Evolutionary conservation across 2,888 invertebrate genomes (phyloP).

Genomic region (Lissocephala sabroskyi): DNA sequence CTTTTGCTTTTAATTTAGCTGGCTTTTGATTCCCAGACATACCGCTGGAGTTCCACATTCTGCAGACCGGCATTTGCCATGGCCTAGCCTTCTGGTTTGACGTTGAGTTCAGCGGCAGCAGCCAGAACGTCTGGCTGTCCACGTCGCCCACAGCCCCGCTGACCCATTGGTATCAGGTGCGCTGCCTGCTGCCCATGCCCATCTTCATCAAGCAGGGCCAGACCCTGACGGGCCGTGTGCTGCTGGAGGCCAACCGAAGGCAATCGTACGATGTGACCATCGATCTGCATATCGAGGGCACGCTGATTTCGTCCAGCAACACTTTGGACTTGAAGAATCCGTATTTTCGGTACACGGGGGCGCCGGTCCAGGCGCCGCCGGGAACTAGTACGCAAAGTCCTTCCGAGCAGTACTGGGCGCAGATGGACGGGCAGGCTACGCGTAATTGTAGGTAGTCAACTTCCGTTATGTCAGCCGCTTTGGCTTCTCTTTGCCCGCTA

Average conservation of each 20-base stretch:
- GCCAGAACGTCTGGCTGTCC: constrained; percentile 95
- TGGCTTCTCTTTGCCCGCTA: background rate
- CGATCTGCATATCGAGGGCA: constrained; percentile 91
- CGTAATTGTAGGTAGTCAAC: constrained; percentile 61
- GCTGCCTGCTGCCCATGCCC: constrained; percentile 94
- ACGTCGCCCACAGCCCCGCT: constrained; percentile 98
- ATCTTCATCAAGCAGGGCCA: constrained; percentile 96
- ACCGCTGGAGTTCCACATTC: constrained; percentile 92
- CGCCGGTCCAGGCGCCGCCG: constrained; percentile 93
- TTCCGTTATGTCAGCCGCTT: background rate
- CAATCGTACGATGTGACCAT: constrained; percentile 99
- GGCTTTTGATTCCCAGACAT: constrained; percentile 77
- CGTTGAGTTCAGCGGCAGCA: constrained; percentile 93
- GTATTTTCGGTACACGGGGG: constrained; percentile 96
- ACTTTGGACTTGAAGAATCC: constrained; percentile 98
- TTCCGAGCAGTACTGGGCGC: constrained; percentile 93
- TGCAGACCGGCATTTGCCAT: constrained; percentile 95
- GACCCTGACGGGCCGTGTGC: constrained; percentile 87
- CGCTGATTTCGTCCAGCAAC: constrained; percentile 88
- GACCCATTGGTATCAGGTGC: constrained; percentile 99
- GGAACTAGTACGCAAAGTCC: constrained; percentile 93
- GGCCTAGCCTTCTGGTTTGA: constrained; percentile 99
- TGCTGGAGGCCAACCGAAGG: constrained; percentile 93
- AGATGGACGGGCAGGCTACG: constrained; percentile 82
- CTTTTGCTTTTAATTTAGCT: background rate